Conservation (phyloP, 2,888 invertebrate genomes). For the Pilophorus perplexus region DNA sequence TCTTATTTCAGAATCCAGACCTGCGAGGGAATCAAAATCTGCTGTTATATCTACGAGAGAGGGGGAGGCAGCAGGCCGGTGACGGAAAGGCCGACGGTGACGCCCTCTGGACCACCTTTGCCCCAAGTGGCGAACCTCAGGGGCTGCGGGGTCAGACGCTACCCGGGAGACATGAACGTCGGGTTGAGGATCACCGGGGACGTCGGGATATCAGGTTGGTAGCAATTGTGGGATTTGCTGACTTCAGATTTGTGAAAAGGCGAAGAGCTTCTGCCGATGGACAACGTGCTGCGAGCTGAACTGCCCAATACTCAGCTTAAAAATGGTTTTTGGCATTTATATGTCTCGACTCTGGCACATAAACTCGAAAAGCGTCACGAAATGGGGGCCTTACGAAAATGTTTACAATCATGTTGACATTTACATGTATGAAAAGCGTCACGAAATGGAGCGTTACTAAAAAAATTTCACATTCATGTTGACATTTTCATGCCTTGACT, state of each 20-base stretch:
- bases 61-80: not conserved
- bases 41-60: conserved; percentile 10
- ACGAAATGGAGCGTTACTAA: too few relatives aligned
- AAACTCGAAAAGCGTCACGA: too few relatives aligned
- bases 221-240: too few relatives aligned
- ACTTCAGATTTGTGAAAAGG: too few relatives aligned
- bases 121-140: not conserved
- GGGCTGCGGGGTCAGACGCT: conserved; percentile 21
- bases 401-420: too few relatives aligned
- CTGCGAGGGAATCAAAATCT: conserved; percentile 31
- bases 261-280: not conserved
- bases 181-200: conserved; percentile 13
- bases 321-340: too few relatives aligned
- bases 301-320: too few relatives aligned
- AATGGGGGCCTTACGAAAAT: too few relatives aligned
- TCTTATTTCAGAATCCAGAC: conserved; percentile 11
- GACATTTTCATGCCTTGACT: not conserved
- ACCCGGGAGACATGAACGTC: not conserved
- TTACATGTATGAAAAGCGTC: too few relatives aligned
- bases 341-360: too few relatives aligned
- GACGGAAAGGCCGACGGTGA: not conserved
- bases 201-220: not conserved
- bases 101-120: not conserved
- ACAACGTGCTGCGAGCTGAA: too few relatives aligned
- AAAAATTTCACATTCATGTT: not conserved